phyloP scores from a whole-genome alignment of 2,888 invertebrate genomes.

The Xestia ashworthii region DNA sequence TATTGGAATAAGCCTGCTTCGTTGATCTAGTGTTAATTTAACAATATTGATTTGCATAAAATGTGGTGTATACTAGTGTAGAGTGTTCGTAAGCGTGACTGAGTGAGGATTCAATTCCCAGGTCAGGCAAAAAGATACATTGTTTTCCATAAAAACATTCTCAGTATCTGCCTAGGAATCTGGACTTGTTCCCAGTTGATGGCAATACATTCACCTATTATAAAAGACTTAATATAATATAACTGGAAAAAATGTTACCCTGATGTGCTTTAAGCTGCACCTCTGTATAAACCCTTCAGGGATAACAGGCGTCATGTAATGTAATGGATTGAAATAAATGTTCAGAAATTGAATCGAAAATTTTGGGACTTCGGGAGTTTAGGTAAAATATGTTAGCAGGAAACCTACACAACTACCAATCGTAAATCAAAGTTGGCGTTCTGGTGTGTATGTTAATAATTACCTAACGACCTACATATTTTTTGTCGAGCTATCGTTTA shows the following conservation, averaged over 20 bases:
- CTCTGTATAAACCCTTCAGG: background rate
- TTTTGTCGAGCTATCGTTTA: conserved; percentile 5
- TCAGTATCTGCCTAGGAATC: background rate
- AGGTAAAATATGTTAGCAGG: background rate
- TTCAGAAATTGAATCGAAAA: background rate
- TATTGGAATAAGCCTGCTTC: background rate
- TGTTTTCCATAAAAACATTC: background rate
- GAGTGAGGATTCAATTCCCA: background rate
- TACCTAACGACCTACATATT: conserved; percentile 5
- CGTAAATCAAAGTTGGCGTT: conserved; percentile 6
- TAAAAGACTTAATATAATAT: background rate
- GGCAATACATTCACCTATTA: background rate
- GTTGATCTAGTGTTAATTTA: background rate
- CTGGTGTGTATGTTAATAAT: conserved; percentile 16
- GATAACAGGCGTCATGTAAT: background rate
- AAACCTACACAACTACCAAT: background rate
- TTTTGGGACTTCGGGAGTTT: background rate
- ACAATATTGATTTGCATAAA: no score
- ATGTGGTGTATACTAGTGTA: no score
- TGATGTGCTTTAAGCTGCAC: background rate
- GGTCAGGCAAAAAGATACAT: background rate
- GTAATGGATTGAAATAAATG: background rate
- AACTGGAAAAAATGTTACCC: background rate
- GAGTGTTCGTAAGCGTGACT: background rate
- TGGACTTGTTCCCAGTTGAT: background rate